Conservation (phyloP, 2,113 vertebrate genomes). For the Felis chaus region DNA sequence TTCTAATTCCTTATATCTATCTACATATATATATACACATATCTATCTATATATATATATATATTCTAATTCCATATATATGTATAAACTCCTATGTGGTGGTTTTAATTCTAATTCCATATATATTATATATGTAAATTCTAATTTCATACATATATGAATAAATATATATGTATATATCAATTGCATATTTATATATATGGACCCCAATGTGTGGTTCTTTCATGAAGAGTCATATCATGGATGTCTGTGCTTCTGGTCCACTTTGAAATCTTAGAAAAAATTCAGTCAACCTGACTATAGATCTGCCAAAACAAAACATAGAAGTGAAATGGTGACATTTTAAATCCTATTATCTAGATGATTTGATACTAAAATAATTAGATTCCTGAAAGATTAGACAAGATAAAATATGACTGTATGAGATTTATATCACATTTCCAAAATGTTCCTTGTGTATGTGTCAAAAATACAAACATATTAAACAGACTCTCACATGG, state of each 20-base stretch:
- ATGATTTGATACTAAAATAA: background rate
- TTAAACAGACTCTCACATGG: background rate
- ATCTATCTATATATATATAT: too few relatives aligned
- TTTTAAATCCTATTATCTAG: background rate
- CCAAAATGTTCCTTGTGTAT: background rate
- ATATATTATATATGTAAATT: too few relatives aligned
- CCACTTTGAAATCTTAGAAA: background rate
- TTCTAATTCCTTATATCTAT: background rate
- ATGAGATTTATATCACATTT: background rate
- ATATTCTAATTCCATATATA: too few relatives aligned
- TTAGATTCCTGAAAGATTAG: conserved; percentile 16
- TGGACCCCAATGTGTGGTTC: background rate
- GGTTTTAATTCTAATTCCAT: background rate
- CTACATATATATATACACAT: background rate
- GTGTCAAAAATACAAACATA: background rate
- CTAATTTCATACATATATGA: background rate
- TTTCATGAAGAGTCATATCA: background rate
- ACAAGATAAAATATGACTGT: background rate
- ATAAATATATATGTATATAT: background rate
- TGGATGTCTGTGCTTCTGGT: background rate
- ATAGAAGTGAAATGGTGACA: background rate
- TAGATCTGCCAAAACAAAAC: background rate
- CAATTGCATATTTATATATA: background rate
- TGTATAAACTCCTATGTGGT: background rate
- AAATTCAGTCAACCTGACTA: background rate